A percentile compares a stretch with the other conserved stretches of the same genome.
These are phyloP conservation scores for Aricia artaxerxes DNA, from an alignment of 2,888 invertebrate genomes.

Conservation along the genomic window DNA sequence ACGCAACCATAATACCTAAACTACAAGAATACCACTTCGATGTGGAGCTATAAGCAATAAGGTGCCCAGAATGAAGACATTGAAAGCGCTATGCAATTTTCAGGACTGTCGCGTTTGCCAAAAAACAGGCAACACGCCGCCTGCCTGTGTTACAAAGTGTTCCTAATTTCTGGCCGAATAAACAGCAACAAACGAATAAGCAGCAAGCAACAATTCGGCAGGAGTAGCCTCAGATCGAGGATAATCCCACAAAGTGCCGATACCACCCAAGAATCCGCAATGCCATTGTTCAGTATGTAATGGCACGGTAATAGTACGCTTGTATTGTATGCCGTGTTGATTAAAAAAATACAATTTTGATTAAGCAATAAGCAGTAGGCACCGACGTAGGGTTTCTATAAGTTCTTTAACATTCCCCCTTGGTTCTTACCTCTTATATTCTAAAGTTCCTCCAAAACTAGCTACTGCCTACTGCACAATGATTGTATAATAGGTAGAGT, in stretches of 20 bases:
- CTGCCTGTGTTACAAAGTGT: not conserved
- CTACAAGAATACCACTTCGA: too few relatives aligned
- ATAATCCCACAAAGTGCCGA: conserved; percentile 60
- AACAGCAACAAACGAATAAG: conserved; percentile 18
- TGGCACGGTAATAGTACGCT: not conserved
- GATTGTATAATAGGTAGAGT: too few relatives aligned
- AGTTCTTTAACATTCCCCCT: not conserved
- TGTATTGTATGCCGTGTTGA: not conserved
- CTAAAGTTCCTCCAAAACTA: too few relatives aligned
- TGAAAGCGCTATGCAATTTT: conserved; percentile 5
- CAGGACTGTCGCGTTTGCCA: not conserved
- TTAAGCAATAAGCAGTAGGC: not conserved
- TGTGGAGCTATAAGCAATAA: too few relatives aligned
- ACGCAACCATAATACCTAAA: too few relatives aligned
- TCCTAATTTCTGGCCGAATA: conserved; percentile 17
- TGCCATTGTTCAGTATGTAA: not conserved
- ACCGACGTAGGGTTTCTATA: not conserved
- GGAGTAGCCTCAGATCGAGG: conserved; percentile 37
- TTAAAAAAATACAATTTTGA: conserved; percentile 8
- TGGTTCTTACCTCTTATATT: not conserved
- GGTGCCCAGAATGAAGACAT: not conserved
- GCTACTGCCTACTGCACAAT: too few relatives aligned
- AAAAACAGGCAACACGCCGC: not conserved
- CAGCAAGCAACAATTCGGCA: conserved; percentile 1
- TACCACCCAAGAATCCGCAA: conserved; percentile 51